These are phyloP conservation scores for Periphyllus acericola DNA, from an alignment of 2,888 invertebrate species.

Conservation along the genomic window DNA sequence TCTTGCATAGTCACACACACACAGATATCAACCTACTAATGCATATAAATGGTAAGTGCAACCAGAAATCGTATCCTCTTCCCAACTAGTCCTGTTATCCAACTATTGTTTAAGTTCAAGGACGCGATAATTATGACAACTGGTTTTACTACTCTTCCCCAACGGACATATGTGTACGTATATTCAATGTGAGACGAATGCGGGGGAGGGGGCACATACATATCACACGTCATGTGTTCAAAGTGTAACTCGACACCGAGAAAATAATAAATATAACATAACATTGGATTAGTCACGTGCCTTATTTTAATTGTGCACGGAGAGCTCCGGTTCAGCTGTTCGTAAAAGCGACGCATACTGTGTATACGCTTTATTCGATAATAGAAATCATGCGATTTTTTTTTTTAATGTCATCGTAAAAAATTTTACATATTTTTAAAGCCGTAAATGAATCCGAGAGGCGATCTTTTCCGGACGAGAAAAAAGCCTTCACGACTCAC, in stretches of 20 bases:
- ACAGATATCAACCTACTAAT: neutral
- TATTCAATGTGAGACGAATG: neutral
- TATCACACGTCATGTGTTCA: conserved; percentile 17
- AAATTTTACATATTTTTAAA: neutral
- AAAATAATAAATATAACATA: conserved; percentile 30
- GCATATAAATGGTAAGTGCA: neutral
- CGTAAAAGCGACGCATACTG: neutral
- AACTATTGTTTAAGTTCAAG: conserved; percentile 58
- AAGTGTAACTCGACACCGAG: conserved; percentile 39
- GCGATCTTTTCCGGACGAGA: neutral
- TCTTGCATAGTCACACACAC: neutral
- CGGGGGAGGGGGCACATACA: neutral
- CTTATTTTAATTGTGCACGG: neutral
- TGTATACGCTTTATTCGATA: neutral
- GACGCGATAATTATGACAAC: conserved; percentile 58
- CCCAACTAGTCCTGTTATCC: conserved; percentile 33
- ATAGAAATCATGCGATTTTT: neutral
- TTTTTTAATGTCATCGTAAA: neutral
- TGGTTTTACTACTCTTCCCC: conserved; percentile 53
- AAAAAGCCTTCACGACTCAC: too few species aligned
- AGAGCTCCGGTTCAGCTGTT: neutral
- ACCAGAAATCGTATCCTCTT: conserved; percentile 23
- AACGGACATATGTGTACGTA: conserved; percentile 20
- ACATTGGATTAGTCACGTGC: conserved; percentile 32
- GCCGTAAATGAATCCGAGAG: neutral